These are phyloP conservation scores for Nestor notabilis DNA, from an alignment of 2,113 vertebrate species.

Conservation along the genomic window DNA sequence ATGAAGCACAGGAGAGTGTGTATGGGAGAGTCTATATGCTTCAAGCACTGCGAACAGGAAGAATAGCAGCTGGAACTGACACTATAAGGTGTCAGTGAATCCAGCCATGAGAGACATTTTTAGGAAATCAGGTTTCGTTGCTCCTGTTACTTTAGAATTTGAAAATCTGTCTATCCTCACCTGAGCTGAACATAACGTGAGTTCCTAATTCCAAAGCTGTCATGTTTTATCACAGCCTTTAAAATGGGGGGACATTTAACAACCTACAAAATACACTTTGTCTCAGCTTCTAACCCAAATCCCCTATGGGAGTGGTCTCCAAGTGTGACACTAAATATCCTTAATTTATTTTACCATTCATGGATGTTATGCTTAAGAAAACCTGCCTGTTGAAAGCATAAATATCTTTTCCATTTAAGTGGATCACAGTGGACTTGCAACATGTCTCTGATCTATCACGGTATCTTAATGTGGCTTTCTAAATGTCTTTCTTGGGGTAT, in stretches of 20 bases:
- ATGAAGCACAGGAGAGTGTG: neutral
- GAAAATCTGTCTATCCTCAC: neutral
- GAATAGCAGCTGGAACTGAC: neutral
- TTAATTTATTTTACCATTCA: neutral
- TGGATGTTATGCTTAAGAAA: neutral
- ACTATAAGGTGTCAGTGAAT: neutral
- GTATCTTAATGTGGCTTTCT: neutral
- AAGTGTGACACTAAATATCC: neutral
- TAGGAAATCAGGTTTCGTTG: neutral
- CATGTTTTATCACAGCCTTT: neutral
- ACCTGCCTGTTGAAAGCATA: neutral
- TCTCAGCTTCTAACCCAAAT: neutral
- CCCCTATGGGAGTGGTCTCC: neutral
- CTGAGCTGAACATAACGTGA: neutral
- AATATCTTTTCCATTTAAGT: neutral
- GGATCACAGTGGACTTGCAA: neutral
- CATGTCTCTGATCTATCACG: neutral
- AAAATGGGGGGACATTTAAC: neutral
- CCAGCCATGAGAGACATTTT: neutral
- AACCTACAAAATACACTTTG: neutral
- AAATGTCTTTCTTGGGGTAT: neutral
- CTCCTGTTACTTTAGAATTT: neutral
- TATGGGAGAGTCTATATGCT: neutral
- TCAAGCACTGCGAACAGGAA: neutral
- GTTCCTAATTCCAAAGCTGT: neutral